phyloP scores from a whole-genome alignment of 2,797 vertebrate species.

The Threskiornis aethiopicus region DNA sequence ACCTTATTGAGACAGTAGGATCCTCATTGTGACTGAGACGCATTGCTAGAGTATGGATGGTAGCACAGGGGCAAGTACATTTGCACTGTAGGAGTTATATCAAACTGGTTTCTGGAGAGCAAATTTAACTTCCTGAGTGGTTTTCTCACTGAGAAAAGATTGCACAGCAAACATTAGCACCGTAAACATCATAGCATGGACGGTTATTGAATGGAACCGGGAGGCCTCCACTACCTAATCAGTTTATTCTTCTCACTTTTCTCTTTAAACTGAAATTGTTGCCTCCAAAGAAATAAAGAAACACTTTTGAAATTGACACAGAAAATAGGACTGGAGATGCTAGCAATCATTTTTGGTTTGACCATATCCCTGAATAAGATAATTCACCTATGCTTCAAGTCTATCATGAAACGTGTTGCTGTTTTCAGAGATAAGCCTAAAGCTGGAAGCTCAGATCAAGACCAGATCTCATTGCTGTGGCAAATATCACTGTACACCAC shows the following conservation, averaged over 20 bases:
- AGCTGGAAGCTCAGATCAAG: background rate
- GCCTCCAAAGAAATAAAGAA: background rate
- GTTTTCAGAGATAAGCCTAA: conserved; percentile 15
- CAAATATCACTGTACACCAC: background rate
- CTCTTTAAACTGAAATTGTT: background rate
- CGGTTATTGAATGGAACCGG: background rate
- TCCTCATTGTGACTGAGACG: background rate
- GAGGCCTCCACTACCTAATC: background rate
- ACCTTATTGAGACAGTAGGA: background rate
- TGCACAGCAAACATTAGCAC: background rate
- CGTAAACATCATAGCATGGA: background rate
- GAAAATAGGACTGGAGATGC: background rate
- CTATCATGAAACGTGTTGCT: background rate
- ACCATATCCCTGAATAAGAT: background rate
- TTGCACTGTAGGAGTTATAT: background rate
- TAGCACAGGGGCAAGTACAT: background rate
- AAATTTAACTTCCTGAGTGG: background rate
- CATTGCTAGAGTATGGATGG: background rate
- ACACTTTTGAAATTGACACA: background rate
- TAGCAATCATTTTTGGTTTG: background rate
- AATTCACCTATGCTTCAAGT: background rate
- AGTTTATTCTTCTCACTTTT: background rate
- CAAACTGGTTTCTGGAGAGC: background rate
- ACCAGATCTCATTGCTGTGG: background rate
- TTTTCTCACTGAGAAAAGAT: background rate